Evolutionary conservation across 1,140 invertebrate species (phyloP).

Genomic region (Nephotettix cincticeps): DNA sequence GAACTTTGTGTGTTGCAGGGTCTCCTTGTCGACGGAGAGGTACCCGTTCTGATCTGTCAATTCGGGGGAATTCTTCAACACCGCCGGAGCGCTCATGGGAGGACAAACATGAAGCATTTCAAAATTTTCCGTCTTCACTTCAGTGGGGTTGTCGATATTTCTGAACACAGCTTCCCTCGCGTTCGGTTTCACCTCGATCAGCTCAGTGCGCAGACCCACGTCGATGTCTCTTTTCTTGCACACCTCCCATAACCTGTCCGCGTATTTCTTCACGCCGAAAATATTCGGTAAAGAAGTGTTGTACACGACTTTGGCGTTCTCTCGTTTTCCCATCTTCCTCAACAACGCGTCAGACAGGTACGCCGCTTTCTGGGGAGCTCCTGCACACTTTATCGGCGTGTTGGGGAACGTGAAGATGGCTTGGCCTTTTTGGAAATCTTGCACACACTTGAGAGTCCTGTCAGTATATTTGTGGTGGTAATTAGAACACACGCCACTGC

Average conservation of each 20-base stretch:
- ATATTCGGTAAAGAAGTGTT: constrained; percentile 85
- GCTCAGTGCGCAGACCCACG: constrained; percentile 74
- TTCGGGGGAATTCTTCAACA: constrained; percentile 56
- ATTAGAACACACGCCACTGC: constrained; percentile 83
- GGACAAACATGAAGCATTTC: constrained; percentile 87
- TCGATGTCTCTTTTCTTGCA: constrained; percentile 72
- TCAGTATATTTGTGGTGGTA: constrained; percentile 81
- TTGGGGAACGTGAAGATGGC: constrained; percentile 93
- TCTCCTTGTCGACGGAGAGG: constrained; percentile 74
- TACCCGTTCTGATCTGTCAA: constrained; percentile 72
- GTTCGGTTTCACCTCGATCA: constrained; percentile 73
- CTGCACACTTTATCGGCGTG: constrained; percentile 93
- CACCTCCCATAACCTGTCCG: constrained; percentile 80
- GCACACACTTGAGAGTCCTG: constrained; percentile 72
- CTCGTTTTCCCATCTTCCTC: constrained; percentile 68
- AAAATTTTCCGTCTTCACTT: constrained; percentile 60
- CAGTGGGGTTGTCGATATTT: constrained; percentile 65
- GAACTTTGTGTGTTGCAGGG: constrained; percentile 78
- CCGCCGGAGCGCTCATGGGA: constrained; percentile 80
- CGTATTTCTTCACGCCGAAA: constrained; percentile 94
- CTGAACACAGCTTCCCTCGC: constrained; percentile 80
- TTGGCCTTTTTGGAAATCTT: constrained; percentile 73
- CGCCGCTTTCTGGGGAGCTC: constrained; percentile 95
- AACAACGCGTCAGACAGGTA: constrained; percentile 90
- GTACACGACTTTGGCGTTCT: constrained; percentile 76